phyloP scores from a whole-genome alignment of 2,888 invertebrate species.

The Tenthredo mesomela region DNA sequence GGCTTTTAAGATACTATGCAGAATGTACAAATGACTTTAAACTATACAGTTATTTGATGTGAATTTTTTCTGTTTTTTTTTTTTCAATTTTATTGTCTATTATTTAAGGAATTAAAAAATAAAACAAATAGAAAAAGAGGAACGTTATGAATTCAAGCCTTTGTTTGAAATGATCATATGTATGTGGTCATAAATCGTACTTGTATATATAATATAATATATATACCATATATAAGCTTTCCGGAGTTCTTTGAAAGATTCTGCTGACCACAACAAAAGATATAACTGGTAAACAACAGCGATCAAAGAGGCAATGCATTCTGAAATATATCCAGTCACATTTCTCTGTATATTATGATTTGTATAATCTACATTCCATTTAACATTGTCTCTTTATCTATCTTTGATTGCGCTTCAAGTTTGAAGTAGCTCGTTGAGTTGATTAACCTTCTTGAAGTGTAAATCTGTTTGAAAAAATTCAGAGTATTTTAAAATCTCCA shows the following conservation, averaged over 20 bases:
- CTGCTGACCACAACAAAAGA: conserved; percentile 43
- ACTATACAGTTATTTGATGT: neutral
- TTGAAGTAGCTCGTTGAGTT: neutral
- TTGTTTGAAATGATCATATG: conserved; percentile 15
- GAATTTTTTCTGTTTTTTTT: neutral
- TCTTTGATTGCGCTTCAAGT: neutral
- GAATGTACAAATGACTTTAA: neutral
- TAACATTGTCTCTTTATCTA: neutral
- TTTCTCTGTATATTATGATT: neutral
- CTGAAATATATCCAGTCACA: neutral
- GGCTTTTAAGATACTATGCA: neutral
- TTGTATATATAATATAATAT: neutral
- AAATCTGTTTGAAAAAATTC: neutral
- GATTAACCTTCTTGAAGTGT: neutral
- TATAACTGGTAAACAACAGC: conserved; percentile 17
- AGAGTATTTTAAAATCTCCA: neutral
- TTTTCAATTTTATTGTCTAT: neutral
- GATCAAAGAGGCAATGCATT: neutral
- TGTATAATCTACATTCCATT: neutral
- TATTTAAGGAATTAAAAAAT: neutral
- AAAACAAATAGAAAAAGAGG: neutral
- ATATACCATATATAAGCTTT: neutral
- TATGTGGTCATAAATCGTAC: neutral
- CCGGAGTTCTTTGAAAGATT: neutral
- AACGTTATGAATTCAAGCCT: neutral